Evolutionary conservation across 23 tunicate species (phyloP).

Genomic region (Halocynthia aurantium): DNA sequence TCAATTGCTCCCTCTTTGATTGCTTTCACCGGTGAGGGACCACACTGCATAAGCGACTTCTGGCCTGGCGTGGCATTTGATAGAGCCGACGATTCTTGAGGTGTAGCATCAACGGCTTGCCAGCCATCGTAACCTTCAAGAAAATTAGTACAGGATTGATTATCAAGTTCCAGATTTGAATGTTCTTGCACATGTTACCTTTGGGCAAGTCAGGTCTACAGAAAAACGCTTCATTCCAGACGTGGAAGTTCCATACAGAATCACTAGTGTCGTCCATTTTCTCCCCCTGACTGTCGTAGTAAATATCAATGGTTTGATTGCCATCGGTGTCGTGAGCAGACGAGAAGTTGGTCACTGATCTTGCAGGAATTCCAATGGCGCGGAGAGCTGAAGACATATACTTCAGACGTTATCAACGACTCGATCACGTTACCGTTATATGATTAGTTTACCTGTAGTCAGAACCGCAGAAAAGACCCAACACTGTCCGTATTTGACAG

Average conservation of each 20-base stretch:
- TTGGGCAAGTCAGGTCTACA: conserved; percentile 56
- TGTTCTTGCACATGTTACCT: conserved; percentile 12
- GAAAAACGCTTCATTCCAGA: conserved; percentile 90
- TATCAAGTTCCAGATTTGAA: no score
- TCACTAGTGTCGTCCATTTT: conserved; percentile 33
- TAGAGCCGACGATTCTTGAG: conserved; percentile 66
- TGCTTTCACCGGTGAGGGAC: conserved; percentile 90
- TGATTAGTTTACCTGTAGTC: conserved; percentile 48
- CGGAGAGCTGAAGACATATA: conserved; percentile 30
- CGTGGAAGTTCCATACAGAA: conserved; percentile 97
- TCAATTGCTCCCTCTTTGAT: conserved; percentile 73
- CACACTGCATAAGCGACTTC: conserved; percentile 52
- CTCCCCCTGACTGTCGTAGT: conserved; percentile 41
- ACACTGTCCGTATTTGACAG: conserved; percentile 93
- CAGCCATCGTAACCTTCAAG: conserved; percentile 87
- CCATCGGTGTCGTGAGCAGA: conserved; percentile 90
- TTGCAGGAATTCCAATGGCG: conserved; percentile 85
- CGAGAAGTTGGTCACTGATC: conserved; percentile 74
- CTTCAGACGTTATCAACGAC: background rate
- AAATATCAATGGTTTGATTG: conserved; percentile 80
- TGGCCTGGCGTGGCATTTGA: background rate
- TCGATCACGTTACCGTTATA: no score
- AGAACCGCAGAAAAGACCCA: conserved; percentile 94
- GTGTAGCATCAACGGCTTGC: conserved; percentile 96
- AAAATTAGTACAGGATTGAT: background rate